Evolutionary conservation across 1,140 invertebrate genomes (phyloP).

Genomic region (Oppia nitens): DNA sequence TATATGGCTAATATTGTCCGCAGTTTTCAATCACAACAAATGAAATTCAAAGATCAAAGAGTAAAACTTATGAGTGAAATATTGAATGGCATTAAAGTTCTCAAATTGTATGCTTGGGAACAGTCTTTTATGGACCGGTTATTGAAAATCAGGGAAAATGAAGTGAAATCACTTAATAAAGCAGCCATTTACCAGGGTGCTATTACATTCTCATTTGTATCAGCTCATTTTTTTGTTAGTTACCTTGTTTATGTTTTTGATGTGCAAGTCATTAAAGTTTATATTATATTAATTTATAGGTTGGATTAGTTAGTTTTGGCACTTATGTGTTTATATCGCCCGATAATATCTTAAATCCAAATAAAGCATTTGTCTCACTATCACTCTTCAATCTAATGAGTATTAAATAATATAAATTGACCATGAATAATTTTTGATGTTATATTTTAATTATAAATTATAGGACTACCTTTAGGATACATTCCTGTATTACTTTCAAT

Average conservation of each 20-base stretch:
- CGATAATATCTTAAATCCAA: conserved; percentile 36
- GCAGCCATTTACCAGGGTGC: conserved; percentile 24
- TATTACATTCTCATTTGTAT: conserved; percentile 25
- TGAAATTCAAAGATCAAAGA: conserved; percentile 30
- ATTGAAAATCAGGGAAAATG: background rate
- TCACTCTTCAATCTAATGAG: conserved; percentile 47
- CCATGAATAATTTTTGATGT: conserved; percentile 34
- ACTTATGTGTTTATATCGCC: conserved; percentile 27
- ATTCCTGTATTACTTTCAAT: conserved; percentile 33
- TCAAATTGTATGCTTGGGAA: conserved; percentile 21
- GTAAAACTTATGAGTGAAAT: conserved; percentile 32
- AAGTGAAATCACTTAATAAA: conserved; percentile 13
- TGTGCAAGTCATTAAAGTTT: conserved; percentile 20
- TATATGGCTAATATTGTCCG: conserved; percentile 59
- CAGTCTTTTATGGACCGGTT: conserved; percentile 5
- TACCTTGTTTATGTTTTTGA: conserved; percentile 28
- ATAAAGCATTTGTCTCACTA: conserved; percentile 43
- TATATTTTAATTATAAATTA: conserved; percentile 20
- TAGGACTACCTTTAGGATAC: conserved; percentile 30
- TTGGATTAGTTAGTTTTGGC: conserved; percentile 20
- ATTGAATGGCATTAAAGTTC: conserved; percentile 32
- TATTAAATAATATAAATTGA: conserved; percentile 41
- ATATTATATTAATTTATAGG: background rate
- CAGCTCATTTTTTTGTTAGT: conserved; percentile 8
- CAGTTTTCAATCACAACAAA: conserved; percentile 31